Evolutionary conservation across 92 coral and sea anemone genomes (phyloP), one percentile per base, ranked within the genome.

Genomic region (Actinernus sp.): DNA sequence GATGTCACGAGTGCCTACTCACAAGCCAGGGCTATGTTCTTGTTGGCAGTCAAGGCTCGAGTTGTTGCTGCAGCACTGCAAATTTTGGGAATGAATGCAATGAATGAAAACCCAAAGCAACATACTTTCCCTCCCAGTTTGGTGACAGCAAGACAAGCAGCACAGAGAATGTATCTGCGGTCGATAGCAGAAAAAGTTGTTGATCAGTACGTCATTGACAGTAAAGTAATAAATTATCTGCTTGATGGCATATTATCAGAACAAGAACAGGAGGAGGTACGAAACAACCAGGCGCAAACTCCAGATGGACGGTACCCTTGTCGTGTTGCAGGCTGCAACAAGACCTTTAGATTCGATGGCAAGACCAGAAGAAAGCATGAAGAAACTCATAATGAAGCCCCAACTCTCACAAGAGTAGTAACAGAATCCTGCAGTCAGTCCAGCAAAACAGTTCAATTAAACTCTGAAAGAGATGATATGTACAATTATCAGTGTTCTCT

Each of bases 251-350:
- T 34, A 5, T 34, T 34, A 14, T 14, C 6, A 34, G 41, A 34
- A 14, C 41, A 34, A 34, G 41, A 34, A 14, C 63, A 56, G 49
- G 53, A 56, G 14, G 64, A 31, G 1, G 17, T 23, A 31, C 28
- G 52, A 58, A 6, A 34, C 41, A 61, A 39, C 18, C 22, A 4
- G 12, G 29, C 45, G 4, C 9, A 41, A 51, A 51, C 73, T 2
- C 27, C 26, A 48, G 74, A 66, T 66, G 74, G 74, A 23, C 30
- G 58, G 31, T 66, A 48, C 38, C 25, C 20, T 27, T 66, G 74
- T 44, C 26, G 56, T 25, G 26, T 29, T 27, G 46, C 74, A 23
- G 11, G 48, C 8, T 71, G 79, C 58, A 71, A 12, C 2, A 71
- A 39, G 28, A 26, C 79, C n/a, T 71, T 40, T 52, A 29, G 14